Percentiles rank a stretch among this genome's conserved stretches.
Conservation (phyloP, 2,888 invertebrate species). For the Actias luna region DNA sequence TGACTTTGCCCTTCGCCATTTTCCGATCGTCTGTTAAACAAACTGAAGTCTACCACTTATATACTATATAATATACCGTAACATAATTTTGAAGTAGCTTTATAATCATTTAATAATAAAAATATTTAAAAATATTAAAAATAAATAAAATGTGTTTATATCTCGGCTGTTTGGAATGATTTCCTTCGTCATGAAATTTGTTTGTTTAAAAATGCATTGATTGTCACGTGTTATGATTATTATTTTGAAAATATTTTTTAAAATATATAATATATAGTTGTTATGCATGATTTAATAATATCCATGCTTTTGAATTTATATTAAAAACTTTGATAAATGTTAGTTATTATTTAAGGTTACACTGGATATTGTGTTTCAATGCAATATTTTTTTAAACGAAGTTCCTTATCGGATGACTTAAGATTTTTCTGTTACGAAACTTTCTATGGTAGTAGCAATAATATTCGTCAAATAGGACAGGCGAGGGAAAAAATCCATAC, state of each 20-base stretch:
- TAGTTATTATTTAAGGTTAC: background rate
- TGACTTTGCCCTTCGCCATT: constrained; percentile 61
- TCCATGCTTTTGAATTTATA: background rate
- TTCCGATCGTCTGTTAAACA: constrained; percentile 53
- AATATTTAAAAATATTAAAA: too few relatives aligned
- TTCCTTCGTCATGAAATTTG: background rate
- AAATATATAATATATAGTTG: background rate
- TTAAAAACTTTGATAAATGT: background rate
- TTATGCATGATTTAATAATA: constrained; percentile 1
- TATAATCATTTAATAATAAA: background rate
- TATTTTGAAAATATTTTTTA: constrained; percentile 3
- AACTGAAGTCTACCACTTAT: constrained; percentile 30
- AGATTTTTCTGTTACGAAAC: too few relatives aligned
- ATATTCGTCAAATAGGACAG: too few relatives aligned
- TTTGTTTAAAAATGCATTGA: background rate
- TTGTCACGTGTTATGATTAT: background rate
- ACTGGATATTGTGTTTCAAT: background rate
- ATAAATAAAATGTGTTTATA: constrained; percentile 5
- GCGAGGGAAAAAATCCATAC: too few relatives aligned
- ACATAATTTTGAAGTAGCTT: background rate
- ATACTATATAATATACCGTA: constrained; percentile 23
- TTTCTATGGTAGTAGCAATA: too few relatives aligned
- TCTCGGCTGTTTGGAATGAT: background rate
- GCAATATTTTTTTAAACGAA: too few relatives aligned
- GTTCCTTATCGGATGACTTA: too few relatives aligned